Evolutionary conservation across 2,888 invertebrate species (phyloP).

Genomic region (Neoascia interrupta): DNA sequence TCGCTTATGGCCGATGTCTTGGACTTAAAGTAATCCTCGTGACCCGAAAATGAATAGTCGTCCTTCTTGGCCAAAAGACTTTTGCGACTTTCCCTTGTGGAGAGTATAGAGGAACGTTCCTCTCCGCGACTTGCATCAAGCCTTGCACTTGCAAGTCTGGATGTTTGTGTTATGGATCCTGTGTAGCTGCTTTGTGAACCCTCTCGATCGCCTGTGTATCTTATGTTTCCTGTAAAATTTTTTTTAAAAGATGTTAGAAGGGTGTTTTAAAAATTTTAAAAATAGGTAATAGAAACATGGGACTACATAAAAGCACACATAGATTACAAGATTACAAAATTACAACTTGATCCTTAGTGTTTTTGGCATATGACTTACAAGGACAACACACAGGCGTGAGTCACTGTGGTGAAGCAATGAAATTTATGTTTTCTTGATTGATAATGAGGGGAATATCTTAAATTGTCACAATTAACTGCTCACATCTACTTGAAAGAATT

Average conservation of each 20-base stretch:
- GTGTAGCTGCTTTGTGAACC: slow-evolving; percentile 49
- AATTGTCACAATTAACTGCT: too few species aligned
- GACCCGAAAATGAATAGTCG: slow-evolving; percentile 16
- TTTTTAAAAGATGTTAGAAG: too few species aligned
- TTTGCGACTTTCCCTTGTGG: slow-evolving; percentile 31
- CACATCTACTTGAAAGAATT: too few species aligned
- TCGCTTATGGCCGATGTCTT: slow-evolving; percentile 61
- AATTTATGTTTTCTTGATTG: too few species aligned
- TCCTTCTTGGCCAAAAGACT: slow-evolving; percentile 30
- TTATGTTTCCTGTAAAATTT: slow-evolving; percentile 34
- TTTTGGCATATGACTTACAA: too few species aligned
- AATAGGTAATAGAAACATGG: too few species aligned
- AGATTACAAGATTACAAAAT: neutral
- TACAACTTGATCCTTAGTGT: neutral
- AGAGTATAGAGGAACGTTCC: slow-evolving; percentile 53
- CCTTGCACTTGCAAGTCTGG: slow-evolving; percentile 31
- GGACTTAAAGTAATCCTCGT: slow-evolving; percentile 36
- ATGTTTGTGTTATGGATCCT: slow-evolving; percentile 52
- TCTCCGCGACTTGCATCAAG: slow-evolving; percentile 41
- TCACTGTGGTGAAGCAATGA: too few species aligned
- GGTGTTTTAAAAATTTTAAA: too few species aligned
- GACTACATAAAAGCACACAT: neutral
- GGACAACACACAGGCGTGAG: too few species aligned
- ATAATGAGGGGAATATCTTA: too few species aligned
- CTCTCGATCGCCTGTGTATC: slow-evolving; percentile 38